These are phyloP conservation scores for Megaceryle maxima DNA, from an alignment of 2,113 vertebrate genomes.

Conservation along the genomic window DNA sequence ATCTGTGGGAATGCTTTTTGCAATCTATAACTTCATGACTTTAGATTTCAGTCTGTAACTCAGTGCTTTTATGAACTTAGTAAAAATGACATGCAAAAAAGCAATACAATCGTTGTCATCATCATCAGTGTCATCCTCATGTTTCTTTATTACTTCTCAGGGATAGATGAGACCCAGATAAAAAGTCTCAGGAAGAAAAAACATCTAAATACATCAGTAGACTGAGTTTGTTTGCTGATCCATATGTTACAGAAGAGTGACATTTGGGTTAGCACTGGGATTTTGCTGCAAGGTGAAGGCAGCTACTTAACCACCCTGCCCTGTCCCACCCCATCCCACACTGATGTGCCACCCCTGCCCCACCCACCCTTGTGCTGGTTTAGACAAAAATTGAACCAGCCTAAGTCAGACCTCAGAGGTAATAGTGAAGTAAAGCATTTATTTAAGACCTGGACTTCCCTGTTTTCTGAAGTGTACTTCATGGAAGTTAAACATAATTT, in stretches of 20 bases:
- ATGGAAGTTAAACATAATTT: not conserved
- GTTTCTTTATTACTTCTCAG: not conserved
- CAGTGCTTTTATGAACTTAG: not conserved
- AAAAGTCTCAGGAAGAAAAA: not conserved
- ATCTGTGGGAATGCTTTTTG: not conserved
- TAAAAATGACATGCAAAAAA: slow-evolving; percentile 10
- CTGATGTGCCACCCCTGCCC: no score
- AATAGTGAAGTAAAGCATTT: not conserved
- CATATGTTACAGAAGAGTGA: not conserved
- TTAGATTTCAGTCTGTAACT: slow-evolving; percentile 11
- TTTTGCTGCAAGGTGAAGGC: no score
- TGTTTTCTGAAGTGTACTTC: not conserved
- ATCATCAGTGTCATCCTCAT: not conserved
- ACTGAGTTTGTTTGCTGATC: not conserved
- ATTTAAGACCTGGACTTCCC: not conserved
- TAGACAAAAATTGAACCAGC: not conserved
- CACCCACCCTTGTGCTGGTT: not conserved
- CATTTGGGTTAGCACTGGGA: no score
- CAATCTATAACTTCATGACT: not conserved
- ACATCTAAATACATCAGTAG: not conserved
- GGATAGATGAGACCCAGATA: not conserved
- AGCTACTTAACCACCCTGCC: no score
- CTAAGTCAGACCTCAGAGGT: not conserved
- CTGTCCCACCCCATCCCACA: not conserved
- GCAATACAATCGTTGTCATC: not conserved